Evolutionary conservation across 2,888 invertebrate species (phyloP), one percentile per base, ranked within the genome.

Genomic region (Chymomyza caudatula): DNA sequence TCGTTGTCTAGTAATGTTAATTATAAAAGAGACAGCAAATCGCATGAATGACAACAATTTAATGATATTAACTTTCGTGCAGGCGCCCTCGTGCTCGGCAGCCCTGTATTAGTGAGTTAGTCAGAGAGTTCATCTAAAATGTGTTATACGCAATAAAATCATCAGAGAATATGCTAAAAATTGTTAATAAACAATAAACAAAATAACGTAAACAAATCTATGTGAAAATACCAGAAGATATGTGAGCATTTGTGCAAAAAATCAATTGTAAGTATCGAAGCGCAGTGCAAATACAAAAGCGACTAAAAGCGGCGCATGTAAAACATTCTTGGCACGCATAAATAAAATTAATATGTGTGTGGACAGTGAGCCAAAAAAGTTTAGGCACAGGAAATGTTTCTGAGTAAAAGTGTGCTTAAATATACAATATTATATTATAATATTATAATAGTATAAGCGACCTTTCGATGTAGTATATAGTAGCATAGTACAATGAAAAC

Each of bases 211-310:
- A 51, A 20, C 13, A 22, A 22, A 22, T 3, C 17, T 20, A 20
- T 51, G 51, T 19, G 51, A 11, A 44, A n/a, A 11, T 37, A 11
- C 11, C 11, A 11, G 2, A 44, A 15, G 62, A 58, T 61, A 58
- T 66, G 67, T 29, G 53, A 64, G 55, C 29, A 67, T 42, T 57
- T 85, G 74, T 86, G 85, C 76, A 70, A 78, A 85, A 86, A 85
- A 81, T 81, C 87, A 81, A 81, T 85, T 82, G 87, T 86, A 86
- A 82, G 86, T 86, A 73, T 37, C 55, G 15, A 4, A 54, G 56
- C 60, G 57, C 22, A 44, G 8, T 22, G 58, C 8, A 54, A 25
- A 54, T 60, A 54, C 59, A 19, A 60, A 65, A 53, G 8, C 29
- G n/a, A n/a, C n/a, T n/a, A 15, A 59, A 65, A 53, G 8, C 29